Evolutionary conservation across 1,140 invertebrate species (phyloP).

Genomic region (Sarcophaga bullata): DNA sequence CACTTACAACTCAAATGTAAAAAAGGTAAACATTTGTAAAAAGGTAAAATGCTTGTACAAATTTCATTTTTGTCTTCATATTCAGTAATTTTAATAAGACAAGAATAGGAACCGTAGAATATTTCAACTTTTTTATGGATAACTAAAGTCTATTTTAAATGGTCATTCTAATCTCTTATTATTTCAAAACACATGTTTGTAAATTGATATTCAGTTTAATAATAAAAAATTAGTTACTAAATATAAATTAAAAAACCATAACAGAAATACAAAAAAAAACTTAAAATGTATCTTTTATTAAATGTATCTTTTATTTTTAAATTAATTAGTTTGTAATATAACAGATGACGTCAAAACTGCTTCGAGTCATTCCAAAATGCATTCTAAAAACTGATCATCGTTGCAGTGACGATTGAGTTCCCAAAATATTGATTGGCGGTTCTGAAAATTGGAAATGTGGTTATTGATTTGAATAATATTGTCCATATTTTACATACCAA

Average conservation of each 20-base stretch:
- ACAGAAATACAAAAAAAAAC: background rate
- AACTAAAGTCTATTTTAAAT: background rate
- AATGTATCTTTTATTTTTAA: background rate
- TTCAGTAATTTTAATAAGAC: background rate
- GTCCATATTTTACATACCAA: too few relatives aligned
- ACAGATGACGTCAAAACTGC: too few relatives aligned
- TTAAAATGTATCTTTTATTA: slow-evolving; percentile 21
- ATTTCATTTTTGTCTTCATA: background rate
- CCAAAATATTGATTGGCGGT: too few relatives aligned
- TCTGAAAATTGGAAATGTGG: too few relatives aligned
- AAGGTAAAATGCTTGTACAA: background rate
- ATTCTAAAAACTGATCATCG: too few relatives aligned
- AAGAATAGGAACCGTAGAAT: background rate
- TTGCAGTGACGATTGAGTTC: too few relatives aligned
- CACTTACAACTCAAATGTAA: background rate
- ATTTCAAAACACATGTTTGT: slow-evolving; percentile 54
- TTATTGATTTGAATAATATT: too few relatives aligned
- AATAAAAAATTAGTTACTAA: slow-evolving; percentile 59
- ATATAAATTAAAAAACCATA: slow-evolving; percentile 34
- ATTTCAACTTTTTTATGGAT: background rate
- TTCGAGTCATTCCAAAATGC: too few relatives aligned
- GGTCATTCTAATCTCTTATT: background rate
- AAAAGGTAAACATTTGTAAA: background rate
- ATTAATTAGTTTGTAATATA: too few relatives aligned
- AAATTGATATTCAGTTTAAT: slow-evolving; percentile 65